Evolutionary conservation across 2,113 vertebrate genomes (phyloP), one percentile per base, ranked within the genome.

Genomic region (Strigops habroptila): DNA sequence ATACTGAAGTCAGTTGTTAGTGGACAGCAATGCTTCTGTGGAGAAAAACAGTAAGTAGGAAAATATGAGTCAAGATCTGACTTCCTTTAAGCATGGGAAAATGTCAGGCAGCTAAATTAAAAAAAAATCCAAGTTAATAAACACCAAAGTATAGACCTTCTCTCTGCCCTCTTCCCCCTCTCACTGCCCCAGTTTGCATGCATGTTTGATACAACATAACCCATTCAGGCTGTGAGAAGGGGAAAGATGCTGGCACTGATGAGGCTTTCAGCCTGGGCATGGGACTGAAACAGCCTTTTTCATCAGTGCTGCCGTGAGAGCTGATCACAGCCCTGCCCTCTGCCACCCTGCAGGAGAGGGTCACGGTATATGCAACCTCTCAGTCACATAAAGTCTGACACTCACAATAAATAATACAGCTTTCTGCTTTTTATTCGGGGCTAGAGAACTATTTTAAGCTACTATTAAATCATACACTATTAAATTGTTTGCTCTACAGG

Each of bases 21-120:
- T 13, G 6, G 88, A 71, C 49, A 85, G 90, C 73, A 46, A 86
- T 1, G n/a, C 49, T 88, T 51, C 52, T 6, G 5, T 23, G 43
- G 37, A 68, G 68, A 63, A 69, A 71, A 93, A 86, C 1, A 44
- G 21, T 44, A 55, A 84, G 78, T 35, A 93, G 90, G 91, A 96
- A 94, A 94, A 93, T 24, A 67, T 48, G 71, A 95, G 74, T 89
- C 65, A 88, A 91, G 48, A 44, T 43, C 76, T 60, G 83, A 87
- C 91, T 91, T 93, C 75, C 90, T 71, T 73, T 51, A 89, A 95
- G 86, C 86, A 86, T 77, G 95, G 89, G 83, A 93, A 96, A 95
- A 95, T 51, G 83, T 85, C 89, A 89, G 77, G 35, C 84, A 90
- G 86, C 77, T 87, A 91, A 84, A 87, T 80, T 27, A 18, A 82